Conservation (phyloP, 2,797 vertebrate genomes). For the Pangasius macronema region DNA sequence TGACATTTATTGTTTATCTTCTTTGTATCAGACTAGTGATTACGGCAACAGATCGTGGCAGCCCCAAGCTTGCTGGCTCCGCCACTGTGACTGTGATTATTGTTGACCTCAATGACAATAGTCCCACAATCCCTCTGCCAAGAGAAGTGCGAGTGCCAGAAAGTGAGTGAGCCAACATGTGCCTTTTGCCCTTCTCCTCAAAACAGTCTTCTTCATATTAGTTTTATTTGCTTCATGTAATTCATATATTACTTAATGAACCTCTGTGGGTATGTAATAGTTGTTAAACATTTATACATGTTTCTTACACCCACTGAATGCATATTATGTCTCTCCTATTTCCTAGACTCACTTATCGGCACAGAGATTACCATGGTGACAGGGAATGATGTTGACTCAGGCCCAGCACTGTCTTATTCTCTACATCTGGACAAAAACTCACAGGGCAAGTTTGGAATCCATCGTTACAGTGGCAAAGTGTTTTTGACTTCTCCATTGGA, state of each 20-base stretch:
- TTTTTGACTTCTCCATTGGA: constrained; percentile 85
- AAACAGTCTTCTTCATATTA: background rate
- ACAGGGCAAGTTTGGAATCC: constrained; percentile 83
- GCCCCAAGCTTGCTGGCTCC: constrained; percentile 85
- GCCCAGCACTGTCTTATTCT: constrained; percentile 87
- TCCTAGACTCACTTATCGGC: constrained; percentile 86
- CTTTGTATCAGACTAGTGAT: constrained; percentile 82
- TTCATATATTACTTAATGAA: background rate
- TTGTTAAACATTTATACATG: background rate
- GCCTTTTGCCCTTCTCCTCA: constrained; percentile 5
- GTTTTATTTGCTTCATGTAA: background rate
- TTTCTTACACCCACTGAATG: constrained; percentile 28
- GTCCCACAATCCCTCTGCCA: constrained; percentile 91
- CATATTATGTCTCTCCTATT: constrained; percentile 24
- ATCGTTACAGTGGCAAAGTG: constrained; percentile 86
- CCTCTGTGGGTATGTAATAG: constrained; percentile 10
- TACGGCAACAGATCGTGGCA: constrained; percentile 92
- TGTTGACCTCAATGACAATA: constrained; percentile 95
- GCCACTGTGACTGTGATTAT: constrained; percentile 94
- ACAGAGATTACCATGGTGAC: constrained; percentile 94
- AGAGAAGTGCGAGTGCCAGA: constrained; percentile 89
- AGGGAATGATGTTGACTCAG: constrained; percentile 94
- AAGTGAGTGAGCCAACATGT: constrained; percentile 75
- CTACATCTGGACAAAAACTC: constrained; percentile 78
- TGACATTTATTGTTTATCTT: constrained; percentile 33